Evolutionary conservation across 2,888 invertebrate species (phyloP), one percentile per base, ranked within the genome.

Genomic region (Scaptomyza cyrtandrae): DNA sequence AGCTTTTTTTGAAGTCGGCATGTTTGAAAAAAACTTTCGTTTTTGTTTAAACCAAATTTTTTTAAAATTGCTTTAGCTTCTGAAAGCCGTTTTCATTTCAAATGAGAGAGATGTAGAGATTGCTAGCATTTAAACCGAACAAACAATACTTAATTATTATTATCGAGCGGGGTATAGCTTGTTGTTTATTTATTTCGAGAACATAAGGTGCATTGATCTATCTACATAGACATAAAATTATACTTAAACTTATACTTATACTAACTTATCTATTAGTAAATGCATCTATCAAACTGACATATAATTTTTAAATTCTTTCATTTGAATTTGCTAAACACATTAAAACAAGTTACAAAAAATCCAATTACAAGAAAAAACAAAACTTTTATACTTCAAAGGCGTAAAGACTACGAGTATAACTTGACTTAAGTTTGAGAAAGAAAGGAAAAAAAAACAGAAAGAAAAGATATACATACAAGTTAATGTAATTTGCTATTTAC

Each of bases 61-160:
- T 33, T 33, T 16, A 13, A 13, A 55, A 46, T 58, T 43, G 61
- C 16, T 52, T 48, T 52, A 10, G 49, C 27, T 35, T 49, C n/a
- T 27, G 24, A 19, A 55, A 39, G 45, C 31, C 33, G 53, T 48
- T 55, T 56, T 56, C 64, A 41, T 56, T 44, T 54, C 58, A 64
- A 71, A 82, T 72, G 87, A 86, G 85, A 86, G 85, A 86, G 85
- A 86, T 58, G 85, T 86, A 86, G 85, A 87, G 87, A 86, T 86
- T 86, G 85, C 80, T 87, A 86, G 87, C 75, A 76, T 78, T 85
- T 80, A 86, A 86, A 75, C 68, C 46, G 41, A 78, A 66, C 62
- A 70, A 78, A 67, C 43, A 65, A 58, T 64, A 62, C 52, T 60
- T 71, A 45, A 55, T 63, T 50, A 62, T 62, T 41, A 68, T 53